Percentiles rank a stretch among this genome's conserved stretches.
phyloP scores from a whole-genome alignment of 1,140 invertebrate genomes.

The Centruroides sculpturatus region DNA sequence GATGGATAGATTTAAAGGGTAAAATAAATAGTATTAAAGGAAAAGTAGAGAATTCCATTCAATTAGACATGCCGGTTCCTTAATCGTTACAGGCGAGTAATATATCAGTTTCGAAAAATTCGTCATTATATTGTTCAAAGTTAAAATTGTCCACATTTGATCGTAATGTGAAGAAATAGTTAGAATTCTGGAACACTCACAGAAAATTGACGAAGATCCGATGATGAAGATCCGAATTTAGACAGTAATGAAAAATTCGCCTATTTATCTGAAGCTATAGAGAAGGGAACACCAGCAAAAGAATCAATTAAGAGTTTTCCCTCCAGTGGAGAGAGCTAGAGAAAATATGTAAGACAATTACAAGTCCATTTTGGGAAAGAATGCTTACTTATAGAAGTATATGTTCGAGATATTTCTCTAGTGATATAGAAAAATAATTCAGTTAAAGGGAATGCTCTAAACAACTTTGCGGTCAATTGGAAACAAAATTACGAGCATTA shows the following conservation, averaged over 20 bases:
- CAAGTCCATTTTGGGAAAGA: conserved; percentile 23
- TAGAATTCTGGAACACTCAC: conserved; percentile 5
- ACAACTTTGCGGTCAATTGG: conserved; percentile 16
- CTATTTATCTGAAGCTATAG: conserved; percentile 1
- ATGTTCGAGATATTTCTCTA: conserved; percentile 23
- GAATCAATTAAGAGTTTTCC: conserved; percentile 21
- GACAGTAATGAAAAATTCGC: conserved; percentile 2
- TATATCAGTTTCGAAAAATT: too few species aligned
- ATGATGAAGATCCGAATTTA: not conserved
- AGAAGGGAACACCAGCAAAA: not conserved
- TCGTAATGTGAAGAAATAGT: conserved; percentile 2
- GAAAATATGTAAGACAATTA: conserved; percentile 19
- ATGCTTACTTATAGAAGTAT: conserved; percentile 23
- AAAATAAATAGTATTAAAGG: not conserved
- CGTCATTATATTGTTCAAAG: not conserved
- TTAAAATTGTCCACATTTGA: conserved; percentile 4
- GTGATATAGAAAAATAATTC: not conserved
- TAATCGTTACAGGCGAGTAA: not conserved
- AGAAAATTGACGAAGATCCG: conserved; percentile 9
- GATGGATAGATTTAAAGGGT: not conserved
- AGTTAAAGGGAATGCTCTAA: not conserved
- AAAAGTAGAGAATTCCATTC: not conserved
- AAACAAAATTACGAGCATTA: conserved; percentile 22
- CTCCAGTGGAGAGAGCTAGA: conserved; percentile 21
- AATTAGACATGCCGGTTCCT: not conserved